These are phyloP conservation scores for Coelinius sp. DNA, from an alignment of 2,888 invertebrate species.

Conservation along the genomic window DNA sequence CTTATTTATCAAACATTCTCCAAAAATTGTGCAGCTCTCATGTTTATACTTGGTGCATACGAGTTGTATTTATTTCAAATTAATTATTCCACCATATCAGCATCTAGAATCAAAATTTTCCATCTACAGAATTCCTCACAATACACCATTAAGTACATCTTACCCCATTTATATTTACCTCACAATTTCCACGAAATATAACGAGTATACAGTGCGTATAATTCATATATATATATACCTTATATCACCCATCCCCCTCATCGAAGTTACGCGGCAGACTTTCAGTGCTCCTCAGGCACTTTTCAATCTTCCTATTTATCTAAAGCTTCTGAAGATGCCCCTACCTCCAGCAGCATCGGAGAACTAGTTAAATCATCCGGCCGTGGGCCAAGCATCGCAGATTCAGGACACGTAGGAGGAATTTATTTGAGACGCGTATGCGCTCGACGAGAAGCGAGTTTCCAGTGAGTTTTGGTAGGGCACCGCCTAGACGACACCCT, in stretches of 20 bases:
- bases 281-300: conserved; percentile 31
- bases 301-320: conserved; percentile 27
- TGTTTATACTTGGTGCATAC: too few species aligned
- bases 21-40: too few species aligned
- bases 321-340: conserved; percentile 15
- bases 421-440: conserved; percentile 67
- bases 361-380: conserved; percentile 60
- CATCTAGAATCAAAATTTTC: not conserved
- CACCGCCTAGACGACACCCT: conserved; percentile 22
- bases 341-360: conserved; percentile 38
- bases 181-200: not conserved
- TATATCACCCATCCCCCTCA: conserved; percentile 31
- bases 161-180: conserved; percentile 14
- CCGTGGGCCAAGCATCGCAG: conserved; percentile 52
- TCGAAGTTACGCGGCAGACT: conserved; percentile 31
- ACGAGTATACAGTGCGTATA: not conserved
- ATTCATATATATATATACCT: conserved; percentile 29
- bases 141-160: not conserved
- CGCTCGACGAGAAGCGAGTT: conserved; percentile 54
- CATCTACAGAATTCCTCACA: not conserved
- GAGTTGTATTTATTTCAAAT: not conserved
- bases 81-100: not conserved
- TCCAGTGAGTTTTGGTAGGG: conserved; percentile 53
- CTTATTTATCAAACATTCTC: too few species aligned
- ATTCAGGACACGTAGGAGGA: conserved; percentile 66